Evolutionary conservation across 2,797 vertebrate genomes (phyloP), one percentile per base, ranked within the genome.

Genomic region (Alauda arvensis): DNA sequence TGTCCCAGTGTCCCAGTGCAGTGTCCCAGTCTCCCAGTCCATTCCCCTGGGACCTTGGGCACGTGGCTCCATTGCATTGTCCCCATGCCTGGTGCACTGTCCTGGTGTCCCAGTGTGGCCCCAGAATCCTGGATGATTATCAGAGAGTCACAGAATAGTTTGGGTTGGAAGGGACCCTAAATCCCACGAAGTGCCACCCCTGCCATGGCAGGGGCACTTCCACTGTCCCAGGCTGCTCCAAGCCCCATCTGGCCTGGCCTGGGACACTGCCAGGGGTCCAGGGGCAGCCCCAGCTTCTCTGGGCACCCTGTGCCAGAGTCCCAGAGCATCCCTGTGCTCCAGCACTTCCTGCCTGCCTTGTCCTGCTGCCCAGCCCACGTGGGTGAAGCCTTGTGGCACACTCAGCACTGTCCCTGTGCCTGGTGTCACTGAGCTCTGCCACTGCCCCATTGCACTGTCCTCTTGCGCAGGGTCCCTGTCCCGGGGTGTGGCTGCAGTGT

Each of bases 171-270:
- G 4, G 10, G 8, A 20, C 15, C 37, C 24, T 2, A n/a, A 42
- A 49, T 7, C 8, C 2, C 42, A 8, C 0, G 34, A 39, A 52
- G 17, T 18, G 0, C 29, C 60, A 23, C 33, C 60, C 25, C 16
- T 21, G 29, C 12, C 52, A 16, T 14, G 16, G 17, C 46, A 59
- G 53, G 14, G 59, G 28, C 40, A 34, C 18, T 66, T 0, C 25
- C 60, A 40, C 39, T 5, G 1, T 15, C 33, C 29, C 53, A 52
- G 45, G 18, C 0, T 16, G 26, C 31, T 40, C 53, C 40, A 5
- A 26, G 7, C 9, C 29, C 40, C 0, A 0, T 46, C 67, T 53
- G 60, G 0, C 18, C 53, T 60, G 61, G 9, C 26, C 45, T 40
- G 3, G 46, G 40, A 0, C 60, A 60, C 12, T 59, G 0, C 33